Conservation (phyloP, 2,113 vertebrate species). For the Hippocampus comes region DNA sequence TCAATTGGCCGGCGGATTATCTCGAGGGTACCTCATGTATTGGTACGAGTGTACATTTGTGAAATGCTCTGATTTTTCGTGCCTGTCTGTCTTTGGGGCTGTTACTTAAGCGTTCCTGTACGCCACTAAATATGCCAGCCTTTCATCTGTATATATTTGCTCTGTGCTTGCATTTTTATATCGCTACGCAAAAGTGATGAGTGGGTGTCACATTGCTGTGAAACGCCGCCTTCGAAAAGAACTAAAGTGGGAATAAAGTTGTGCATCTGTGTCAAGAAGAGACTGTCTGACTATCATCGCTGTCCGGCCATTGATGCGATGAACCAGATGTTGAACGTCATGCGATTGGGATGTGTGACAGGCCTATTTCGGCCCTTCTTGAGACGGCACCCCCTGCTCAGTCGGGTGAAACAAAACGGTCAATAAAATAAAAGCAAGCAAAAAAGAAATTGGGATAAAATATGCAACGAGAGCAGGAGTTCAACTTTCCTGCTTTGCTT, state of each 20-base stretch:
- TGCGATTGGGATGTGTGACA: not conserved
- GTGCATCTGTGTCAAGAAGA: slow-evolving; percentile 13
- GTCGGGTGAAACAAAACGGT: not conserved
- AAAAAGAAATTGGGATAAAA: not conserved
- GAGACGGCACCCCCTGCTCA: not conserved
- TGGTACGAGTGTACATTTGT: not conserved
- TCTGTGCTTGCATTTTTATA: not conserved
- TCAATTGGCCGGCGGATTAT: not conserved
- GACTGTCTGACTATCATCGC: slow-evolving; percentile 9
- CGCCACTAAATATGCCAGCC: not conserved
- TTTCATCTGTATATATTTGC: slow-evolving; percentile 9
- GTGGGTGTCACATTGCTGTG: slow-evolving; percentile 2
- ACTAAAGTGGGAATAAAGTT: slow-evolving; percentile 39
- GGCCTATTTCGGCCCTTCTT: not conserved
- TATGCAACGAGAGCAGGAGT: not conserved
- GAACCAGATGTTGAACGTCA: slow-evolving; percentile 19
- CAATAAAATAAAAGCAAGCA: not conserved
- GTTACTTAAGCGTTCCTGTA: not conserved
- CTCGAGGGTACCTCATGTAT: not conserved
- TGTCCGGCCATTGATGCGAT: not conserved
- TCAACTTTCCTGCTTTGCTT: not conserved
- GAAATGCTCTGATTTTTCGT: slow-evolving; percentile 18
- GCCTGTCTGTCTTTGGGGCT: slow-evolving; percentile 7
- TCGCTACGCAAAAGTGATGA: not conserved
- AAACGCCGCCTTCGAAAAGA: not conserved